Evolutionary conservation across 35 echinoderm and acorn worm genomes (phyloP).

Genomic region (Strongylocentrotus purpuratus): DNA sequence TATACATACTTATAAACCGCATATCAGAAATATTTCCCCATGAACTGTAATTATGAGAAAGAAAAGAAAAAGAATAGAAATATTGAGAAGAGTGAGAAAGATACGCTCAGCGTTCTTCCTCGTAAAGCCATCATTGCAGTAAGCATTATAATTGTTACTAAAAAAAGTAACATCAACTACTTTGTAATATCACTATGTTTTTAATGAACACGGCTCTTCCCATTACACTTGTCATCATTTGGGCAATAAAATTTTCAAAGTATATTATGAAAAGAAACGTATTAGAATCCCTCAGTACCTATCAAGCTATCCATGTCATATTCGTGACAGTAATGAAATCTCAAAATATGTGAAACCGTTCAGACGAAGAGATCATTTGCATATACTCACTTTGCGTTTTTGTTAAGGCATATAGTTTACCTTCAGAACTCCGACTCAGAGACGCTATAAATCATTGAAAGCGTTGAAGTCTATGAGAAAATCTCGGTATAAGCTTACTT

Average conservation of each 20-base stretch:
- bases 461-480: neutral
- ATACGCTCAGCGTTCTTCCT: no score
- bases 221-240: neutral
- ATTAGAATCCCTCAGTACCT: neutral
- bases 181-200: neutral
- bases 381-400: neutral
- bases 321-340: neutral
- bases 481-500: no score
- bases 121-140: no score
- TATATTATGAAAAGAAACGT: no score
- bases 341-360: neutral
- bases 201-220: neutral
- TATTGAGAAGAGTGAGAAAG: no score
- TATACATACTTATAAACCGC: no score
- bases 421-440: neutral
- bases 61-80: no score
- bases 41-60: no score
- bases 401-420: neutral
- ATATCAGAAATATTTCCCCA: no score
- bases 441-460: neutral
- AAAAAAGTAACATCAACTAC: no score
- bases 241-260: no score
- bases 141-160: no score
- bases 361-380: neutral
- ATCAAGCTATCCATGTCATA: neutral